A percentile compares a stretch with the other conserved stretches of the same genome.
Evolutionary conservation across 2,113 vertebrate genomes (phyloP).

Genomic region (Crocuta crocuta): DNA sequence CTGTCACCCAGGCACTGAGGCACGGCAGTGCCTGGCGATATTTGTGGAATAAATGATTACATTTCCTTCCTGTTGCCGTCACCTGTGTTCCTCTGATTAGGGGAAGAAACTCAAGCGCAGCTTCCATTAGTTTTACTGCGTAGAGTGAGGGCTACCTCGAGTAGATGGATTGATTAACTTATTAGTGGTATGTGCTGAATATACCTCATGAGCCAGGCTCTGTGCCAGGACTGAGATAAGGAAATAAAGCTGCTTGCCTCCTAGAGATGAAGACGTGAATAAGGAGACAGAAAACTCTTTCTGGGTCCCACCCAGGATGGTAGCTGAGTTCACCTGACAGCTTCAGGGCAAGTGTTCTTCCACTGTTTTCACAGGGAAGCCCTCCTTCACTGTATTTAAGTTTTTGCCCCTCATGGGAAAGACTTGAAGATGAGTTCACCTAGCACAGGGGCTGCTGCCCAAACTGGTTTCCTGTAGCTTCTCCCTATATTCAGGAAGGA

Average conservation of each 20-base stretch:
- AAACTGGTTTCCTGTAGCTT: background rate
- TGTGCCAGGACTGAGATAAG: background rate
- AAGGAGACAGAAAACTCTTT: background rate
- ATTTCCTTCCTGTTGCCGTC: background rate
- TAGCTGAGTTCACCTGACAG: background rate
- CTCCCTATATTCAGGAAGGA: background rate
- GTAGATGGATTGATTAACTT: background rate
- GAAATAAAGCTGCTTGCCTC: background rate
- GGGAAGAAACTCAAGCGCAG: background rate
- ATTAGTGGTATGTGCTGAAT: background rate
- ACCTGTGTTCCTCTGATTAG: background rate
- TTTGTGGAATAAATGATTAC: background rate
- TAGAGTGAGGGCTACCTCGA: background rate
- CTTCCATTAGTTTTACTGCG: background rate
- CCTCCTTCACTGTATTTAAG: background rate
- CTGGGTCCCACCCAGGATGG: background rate
- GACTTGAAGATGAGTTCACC: background rate
- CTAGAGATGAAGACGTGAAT: background rate
- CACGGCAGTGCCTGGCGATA: background rate
- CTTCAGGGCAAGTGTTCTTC: background rate
- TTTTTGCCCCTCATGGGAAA: background rate
- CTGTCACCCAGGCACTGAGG: background rate
- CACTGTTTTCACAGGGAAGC: background rate
- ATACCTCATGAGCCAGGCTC: background rate
- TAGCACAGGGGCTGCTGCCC: background rate